A percentile compares a stretch with the other conserved stretches of the same genome.
phyloP scores from a whole-genome alignment of 2,797 vertebrate genomes.

The Chelmon rostratus region DNA sequence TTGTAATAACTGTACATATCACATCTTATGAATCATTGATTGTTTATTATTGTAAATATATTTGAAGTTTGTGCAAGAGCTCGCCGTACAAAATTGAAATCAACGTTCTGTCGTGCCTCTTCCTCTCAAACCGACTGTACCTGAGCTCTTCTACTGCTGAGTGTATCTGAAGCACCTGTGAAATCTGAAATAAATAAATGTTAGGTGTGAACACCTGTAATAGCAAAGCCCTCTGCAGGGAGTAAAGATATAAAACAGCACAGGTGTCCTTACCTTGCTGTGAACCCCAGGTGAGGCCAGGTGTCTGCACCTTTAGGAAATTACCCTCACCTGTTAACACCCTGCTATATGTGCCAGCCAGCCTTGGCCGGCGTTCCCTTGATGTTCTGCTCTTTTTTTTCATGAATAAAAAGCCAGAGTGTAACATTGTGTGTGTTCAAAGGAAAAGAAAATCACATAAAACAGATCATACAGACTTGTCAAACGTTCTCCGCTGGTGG shows the following conservation, averaged over 20 bases:
- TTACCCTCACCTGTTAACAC: slow-evolving; percentile 65
- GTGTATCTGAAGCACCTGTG: slow-evolving; percentile 73
- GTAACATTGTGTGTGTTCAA: slow-evolving; percentile 60
- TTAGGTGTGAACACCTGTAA: slow-evolving; percentile 80
- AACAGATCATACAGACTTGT: slow-evolving; percentile 8
- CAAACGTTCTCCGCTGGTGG: background rate
- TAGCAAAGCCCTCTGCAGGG: slow-evolving; percentile 61
- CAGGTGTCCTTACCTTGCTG: slow-evolving; percentile 74
- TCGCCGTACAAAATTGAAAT: slow-evolving; percentile 49
- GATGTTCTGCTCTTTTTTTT: slow-evolving; percentile 63
- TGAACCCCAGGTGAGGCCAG: slow-evolving; percentile 71
- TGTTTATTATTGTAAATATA: slow-evolving; percentile 81
- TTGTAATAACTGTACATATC: slow-evolving; percentile 84
- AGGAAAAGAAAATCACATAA: slow-evolving; percentile 8
- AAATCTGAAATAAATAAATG: slow-evolving; percentile 80
- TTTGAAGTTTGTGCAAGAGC: slow-evolving; percentile 77
- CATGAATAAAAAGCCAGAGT: slow-evolving; percentile 70
- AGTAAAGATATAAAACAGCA: slow-evolving; percentile 51
- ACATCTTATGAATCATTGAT: slow-evolving; percentile 78
- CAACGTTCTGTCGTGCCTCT: slow-evolving; percentile 69
- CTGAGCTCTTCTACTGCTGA: slow-evolving; percentile 59
- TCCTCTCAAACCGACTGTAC: slow-evolving; percentile 67
- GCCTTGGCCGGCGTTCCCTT: slow-evolving; percentile 48
- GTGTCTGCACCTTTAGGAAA: slow-evolving; percentile 61
- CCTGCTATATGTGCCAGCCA: slow-evolving; percentile 54